Base-by-base conservation (phyloP, 2,113 vertebrate species). In the Sterrhoptilus dennistouni region DNA sequence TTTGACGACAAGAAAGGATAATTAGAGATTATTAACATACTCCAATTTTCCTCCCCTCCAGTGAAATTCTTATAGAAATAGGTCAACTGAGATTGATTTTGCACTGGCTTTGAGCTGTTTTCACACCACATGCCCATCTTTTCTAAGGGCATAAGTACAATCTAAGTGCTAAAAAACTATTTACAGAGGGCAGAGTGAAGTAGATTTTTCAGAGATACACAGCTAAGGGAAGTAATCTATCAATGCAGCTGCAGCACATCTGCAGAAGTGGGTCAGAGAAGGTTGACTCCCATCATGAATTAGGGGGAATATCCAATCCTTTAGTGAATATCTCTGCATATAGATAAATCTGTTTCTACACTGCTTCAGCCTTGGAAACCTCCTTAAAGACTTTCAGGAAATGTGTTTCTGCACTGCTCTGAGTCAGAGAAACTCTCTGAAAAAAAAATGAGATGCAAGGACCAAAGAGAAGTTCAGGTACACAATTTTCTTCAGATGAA, bases 1-100 rank as follows among this genome's bases (percentile, higher is more conserved):
- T 87, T 84, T 49, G 53, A 65, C 22, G 2, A 87, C 53, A 89
- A 60, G 27, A n/a, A 84, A 84, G 84, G 42, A 85, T 87, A 94
- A 95, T 91, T 95, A 96, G 42, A 91, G 36, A 86, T 94, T 94
- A 92, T 91, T 94, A 96, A 90, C 35, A 50, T 84, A 87, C 70
- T 90, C 47, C 20, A 38, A 33, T 82, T 88, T 93, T 47, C 10
- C 18, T 59, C 40, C 54, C 89, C 87, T 83, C 72, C 60, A 89
- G 83, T 84, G 60, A 94, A 91, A 89, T 78, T 89, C 38, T 84
- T 70, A 17, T 53, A 83, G 82, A 95, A 96, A 82, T 94, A 94
- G 90, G 82, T 90, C 92, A 90, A 14, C 29, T 47, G 31, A 93
- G 82, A 95, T 78, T 79, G 90, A 76, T 90, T 89, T 52, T 82